Conservation (phyloP, 2,888 invertebrate species). For the Cerastis leucographa region DNA sequence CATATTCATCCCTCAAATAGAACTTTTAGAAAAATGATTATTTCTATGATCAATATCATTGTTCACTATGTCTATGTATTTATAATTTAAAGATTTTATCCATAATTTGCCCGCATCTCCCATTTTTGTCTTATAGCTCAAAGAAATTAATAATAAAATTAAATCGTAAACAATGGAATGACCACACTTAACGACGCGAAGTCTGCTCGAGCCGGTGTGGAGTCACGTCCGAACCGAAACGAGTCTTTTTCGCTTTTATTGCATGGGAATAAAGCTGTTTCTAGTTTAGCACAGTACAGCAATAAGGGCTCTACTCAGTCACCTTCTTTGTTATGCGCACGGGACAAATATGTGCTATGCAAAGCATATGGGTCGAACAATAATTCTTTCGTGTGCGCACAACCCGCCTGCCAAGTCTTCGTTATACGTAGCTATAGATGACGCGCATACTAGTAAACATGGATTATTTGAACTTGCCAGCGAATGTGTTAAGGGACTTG, state of each 20-base stretch:
- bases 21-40: conserved; percentile 2
- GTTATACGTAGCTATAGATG: too few relatives aligned
- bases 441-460: too few relatives aligned
- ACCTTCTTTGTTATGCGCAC: too few relatives aligned
- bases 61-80: not conserved
- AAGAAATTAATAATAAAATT: not conserved
- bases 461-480: too few relatives aligned
- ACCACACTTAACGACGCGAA: not conserved
- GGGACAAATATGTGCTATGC: too few relatives aligned
- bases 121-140: conserved; percentile 18
- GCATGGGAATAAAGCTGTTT: not conserved
- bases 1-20: conserved; percentile 20
- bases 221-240: not conserved
- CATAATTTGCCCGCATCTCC: not conserved
- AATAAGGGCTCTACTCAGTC: too few relatives aligned
- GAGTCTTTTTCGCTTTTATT: not conserved
- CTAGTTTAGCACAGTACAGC: too few relatives aligned
- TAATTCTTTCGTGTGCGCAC: too few relatives aligned
- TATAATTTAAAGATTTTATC: not conserved
- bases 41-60: not conserved
- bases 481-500: too few relatives aligned
- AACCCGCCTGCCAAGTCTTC: too few relatives aligned
- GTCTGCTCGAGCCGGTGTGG: not conserved
- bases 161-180: not conserved
- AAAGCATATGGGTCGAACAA: too few relatives aligned